A percentile compares a stretch with the other conserved stretches of the same genome.
phyloP scores from a whole-genome alignment of 2,113 vertebrate species.

The Pimephales promelas region DNA sequence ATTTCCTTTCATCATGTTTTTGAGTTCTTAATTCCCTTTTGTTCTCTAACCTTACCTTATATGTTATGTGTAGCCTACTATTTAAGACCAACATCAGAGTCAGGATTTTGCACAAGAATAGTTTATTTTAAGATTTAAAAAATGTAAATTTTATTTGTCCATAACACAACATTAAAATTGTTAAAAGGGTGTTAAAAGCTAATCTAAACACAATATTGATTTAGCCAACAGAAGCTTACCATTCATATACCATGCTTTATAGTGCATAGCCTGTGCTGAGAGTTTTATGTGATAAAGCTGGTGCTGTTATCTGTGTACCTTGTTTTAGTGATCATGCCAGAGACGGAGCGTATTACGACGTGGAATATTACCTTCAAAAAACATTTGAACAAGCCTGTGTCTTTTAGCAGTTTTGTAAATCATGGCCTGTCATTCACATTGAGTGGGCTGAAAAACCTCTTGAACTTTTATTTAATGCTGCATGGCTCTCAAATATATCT shows the following conservation, averaged over 20 bases:
- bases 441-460: slow-evolving; percentile 35
- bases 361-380: slow-evolving; percentile 25
- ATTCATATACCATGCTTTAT: background rate
- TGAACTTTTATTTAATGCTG: slow-evolving; percentile 36
- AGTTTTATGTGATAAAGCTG: background rate
- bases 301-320: slow-evolving; percentile 28
- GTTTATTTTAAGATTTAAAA: background rate
- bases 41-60: background rate
- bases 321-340: background rate
- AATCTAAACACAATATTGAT: background rate
- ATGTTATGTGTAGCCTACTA: background rate
- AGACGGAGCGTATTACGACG: slow-evolving; percentile 1
- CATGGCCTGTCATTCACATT: background rate
- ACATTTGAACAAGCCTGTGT: background rate
- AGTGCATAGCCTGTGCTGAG: background rate
- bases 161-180: background rate
- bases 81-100: background rate
- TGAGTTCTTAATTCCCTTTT: background rate
- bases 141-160: background rate
- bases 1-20: slow-evolving; percentile 55
- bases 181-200: background rate
- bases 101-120: background rate
- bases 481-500: background rate
- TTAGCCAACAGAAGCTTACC: background rate
- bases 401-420: slow-evolving; percentile 29